Base-by-base conservation (phyloP, 2,113 vertebrate genomes). In the Baryphthengus martii region DNA sequence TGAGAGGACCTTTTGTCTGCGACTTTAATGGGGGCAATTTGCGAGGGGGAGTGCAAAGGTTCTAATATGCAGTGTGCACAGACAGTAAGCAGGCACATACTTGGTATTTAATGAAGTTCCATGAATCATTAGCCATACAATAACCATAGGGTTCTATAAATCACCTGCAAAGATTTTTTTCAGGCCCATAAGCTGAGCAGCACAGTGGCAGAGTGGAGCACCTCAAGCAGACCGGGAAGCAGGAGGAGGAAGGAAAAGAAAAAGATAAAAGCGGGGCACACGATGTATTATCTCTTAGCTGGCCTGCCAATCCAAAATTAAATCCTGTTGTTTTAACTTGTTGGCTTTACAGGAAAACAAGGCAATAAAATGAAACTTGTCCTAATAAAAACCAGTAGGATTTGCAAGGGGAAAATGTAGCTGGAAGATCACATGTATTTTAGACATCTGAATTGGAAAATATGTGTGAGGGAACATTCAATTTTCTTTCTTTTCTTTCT, bases 1-100 rank as follows among this genome's bases (percentile, higher is more conserved):
- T 95, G 96, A 98, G 98, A 98, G 97, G 94, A 98, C 97, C 97
- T 98, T 98, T 98, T 97, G 97, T 98, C 97, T 97, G 85, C 72
- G 45, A 78, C 95, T 96, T 92, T 87, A 97, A 98, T 97, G 95
- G 96, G 93, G 97, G 96, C 96, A 95, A 91, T 97, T 95, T 97
- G 96, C 83, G 88, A 94, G 94, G 73, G 87, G 93, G 95, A 97
- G 90, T 93, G 97, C 95, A 97, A 96, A 97, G 97, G 96, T 97
- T 98, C 97, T 93, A 96, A 97, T 96, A 93, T 91, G 94, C 96
- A 73, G 88, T 97, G 96, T 89, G 90, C 91, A 96, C 87, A 92
- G 90, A 97, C 97, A 97, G 96, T 96, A 97, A 97, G 96, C 91
- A 95, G 96, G 96, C 93, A 93, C 80, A 95, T 96, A 96, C 91